Evolutionary conservation across 2,113 vertebrate species (phyloP).

Genomic region (Oryzias melastigma): DNA sequence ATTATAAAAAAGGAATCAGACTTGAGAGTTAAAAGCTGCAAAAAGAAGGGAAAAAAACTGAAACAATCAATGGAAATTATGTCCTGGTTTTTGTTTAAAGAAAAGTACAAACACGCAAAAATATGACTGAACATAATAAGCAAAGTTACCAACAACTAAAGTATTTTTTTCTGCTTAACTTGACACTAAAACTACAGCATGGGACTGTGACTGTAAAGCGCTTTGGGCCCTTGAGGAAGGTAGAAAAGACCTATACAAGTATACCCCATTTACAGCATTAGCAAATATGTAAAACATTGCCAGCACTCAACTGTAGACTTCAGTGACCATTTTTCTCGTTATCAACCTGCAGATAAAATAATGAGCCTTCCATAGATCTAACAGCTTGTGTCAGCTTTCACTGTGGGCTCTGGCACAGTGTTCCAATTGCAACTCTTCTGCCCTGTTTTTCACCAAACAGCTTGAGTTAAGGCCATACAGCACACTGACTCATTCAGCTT

Average conservation of each 20-base stretch:
- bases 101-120: too few species aligned
- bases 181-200: not conserved
- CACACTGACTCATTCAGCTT: conserved; percentile 45
- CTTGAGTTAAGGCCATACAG: conserved; percentile 21
- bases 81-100: too few species aligned
- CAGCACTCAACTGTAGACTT: not conserved
- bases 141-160: not conserved
- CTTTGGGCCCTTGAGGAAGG: too few species aligned
- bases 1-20: not conserved
- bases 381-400: conserved; percentile 2
- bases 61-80: not conserved
- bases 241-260: too few species aligned
- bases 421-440: conserved; percentile 2
- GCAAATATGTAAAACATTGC: not conserved
- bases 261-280: too few species aligned
- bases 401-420: not conserved
- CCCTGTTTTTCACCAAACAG: conserved; percentile 3
- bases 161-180: not conserved
- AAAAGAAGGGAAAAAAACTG: conserved; percentile 20
- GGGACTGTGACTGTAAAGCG: too few species aligned
- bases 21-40: conserved; percentile 43
- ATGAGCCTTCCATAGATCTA: not conserved
- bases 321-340: too few species aligned
- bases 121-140: not conserved
- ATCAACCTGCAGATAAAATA: too few species aligned